Evolutionary conservation across 2,113 vertebrate genomes (phyloP).

Genomic region (Ia io): DNA sequence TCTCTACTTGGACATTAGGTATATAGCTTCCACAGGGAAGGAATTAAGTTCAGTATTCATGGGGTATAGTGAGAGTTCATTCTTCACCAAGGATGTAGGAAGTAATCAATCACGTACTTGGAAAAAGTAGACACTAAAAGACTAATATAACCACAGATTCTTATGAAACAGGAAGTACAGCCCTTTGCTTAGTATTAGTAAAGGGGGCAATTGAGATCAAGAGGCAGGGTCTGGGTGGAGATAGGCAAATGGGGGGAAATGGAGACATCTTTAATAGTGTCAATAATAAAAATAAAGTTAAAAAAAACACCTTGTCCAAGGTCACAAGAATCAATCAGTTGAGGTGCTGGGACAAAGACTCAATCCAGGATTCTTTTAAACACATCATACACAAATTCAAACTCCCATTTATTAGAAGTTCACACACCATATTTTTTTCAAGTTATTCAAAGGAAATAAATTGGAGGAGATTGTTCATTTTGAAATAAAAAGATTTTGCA

Average conservation of each 20-base stretch:
- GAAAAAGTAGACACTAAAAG: not conserved
- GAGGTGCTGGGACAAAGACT: not conserved
- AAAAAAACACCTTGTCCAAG: not conserved
- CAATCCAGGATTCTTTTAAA: not conserved
- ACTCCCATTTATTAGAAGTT: conserved; percentile 17
- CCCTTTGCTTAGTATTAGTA: not conserved
- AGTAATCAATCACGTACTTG: not conserved
- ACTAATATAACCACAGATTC: not conserved
- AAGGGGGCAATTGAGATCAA: not conserved
- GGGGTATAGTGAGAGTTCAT: not conserved
- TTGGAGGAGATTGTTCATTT: conserved; percentile 43
- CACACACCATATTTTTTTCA: conserved; percentile 18
- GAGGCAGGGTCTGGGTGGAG: not conserved
- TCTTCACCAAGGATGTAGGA: not conserved
- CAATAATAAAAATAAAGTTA: not conserved
- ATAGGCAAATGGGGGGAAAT: not conserved
- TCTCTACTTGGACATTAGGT: not conserved
- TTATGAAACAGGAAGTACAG: not conserved
- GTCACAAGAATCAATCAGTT: conserved; percentile 2
- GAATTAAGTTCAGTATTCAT: not conserved
- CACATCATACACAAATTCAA: not conserved
- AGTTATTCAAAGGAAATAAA: conserved; percentile 48
- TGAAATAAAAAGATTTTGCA: conserved; percentile 51
- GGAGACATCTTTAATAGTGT: not conserved
- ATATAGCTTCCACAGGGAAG: not conserved